phyloP scores from a whole-genome alignment of 2,113 vertebrate genomes.

The Procapra przewalskii region DNA sequence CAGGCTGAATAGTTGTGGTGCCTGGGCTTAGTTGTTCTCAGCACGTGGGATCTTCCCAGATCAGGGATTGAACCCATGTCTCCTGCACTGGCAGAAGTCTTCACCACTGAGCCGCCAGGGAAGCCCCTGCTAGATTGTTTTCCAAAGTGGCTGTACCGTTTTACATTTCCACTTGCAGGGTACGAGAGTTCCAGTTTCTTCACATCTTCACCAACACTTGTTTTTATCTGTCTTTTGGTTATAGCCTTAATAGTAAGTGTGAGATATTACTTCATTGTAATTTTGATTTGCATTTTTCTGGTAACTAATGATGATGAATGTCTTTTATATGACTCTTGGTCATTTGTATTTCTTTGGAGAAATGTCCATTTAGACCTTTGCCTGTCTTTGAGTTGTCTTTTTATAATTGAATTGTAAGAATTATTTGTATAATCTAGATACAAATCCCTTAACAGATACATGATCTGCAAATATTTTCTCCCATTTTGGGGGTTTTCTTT shows the following conservation, averaged over 20 bases:
- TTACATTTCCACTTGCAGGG: neutral
- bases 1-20: neutral
- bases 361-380: neutral
- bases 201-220: neutral
- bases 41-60: neutral
- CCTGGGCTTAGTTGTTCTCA: neutral
- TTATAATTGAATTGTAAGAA: neutral
- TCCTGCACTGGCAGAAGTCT: neutral
- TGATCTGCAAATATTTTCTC: neutral
- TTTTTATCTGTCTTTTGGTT: neutral
- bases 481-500: neutral
- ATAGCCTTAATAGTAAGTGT: neutral
- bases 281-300: neutral
- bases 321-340: neutral
- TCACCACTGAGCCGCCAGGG: neutral
- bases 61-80: neutral
- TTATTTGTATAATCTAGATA: neutral
- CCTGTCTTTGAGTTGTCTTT: neutral
- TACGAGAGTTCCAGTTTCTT: neutral
- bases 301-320: neutral
- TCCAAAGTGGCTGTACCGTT: neutral
- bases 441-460: neutral
- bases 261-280: neutral
- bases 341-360: conserved; percentile 1
- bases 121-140: neutral